These are phyloP conservation scores for Panzeria rudis DNA, from an alignment of 2,888 invertebrate genomes.

Conservation along the genomic window DNA sequence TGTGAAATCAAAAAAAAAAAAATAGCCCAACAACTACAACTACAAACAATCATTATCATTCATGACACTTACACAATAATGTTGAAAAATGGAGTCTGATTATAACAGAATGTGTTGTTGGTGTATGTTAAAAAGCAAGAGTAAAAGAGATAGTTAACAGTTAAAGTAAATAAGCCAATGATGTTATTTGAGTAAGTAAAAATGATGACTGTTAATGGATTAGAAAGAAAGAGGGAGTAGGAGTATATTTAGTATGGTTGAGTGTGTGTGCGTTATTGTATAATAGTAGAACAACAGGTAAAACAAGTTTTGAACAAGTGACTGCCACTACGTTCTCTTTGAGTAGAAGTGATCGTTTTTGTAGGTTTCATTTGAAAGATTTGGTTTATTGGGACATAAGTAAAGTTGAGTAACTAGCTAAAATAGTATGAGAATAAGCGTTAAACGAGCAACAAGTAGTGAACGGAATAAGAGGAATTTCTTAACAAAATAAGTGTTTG, in stretches of 20 bases:
- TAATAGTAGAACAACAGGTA: slow-evolving; percentile 51
- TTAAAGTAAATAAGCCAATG: slow-evolving; percentile 29
- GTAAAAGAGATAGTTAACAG: slow-evolving; percentile 42
- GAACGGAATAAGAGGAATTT: slow-evolving; percentile 32
- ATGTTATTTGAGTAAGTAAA: background rate
- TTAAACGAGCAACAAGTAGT: slow-evolving; percentile 51
- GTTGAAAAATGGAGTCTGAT: slow-evolving; percentile 58
- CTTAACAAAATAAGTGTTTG: background rate
- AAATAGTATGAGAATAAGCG: slow-evolving; percentile 61
- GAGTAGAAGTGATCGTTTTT: slow-evolving; percentile 55
- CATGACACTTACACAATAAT: slow-evolving; percentile 25
- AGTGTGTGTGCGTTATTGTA: background rate
- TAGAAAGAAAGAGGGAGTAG: slow-evolving; percentile 23
- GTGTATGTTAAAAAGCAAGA: background rate
- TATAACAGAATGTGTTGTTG: background rate
- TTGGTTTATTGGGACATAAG: slow-evolving; percentile 54
- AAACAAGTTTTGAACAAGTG: slow-evolving; percentile 44
- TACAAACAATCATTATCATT: slow-evolving; percentile 39
- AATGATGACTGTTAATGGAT: background rate
- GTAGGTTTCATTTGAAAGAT: slow-evolving; percentile 29
- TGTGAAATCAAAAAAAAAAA: slow-evolving; percentile 47
- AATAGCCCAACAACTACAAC: background rate
- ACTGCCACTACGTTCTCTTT: slow-evolving; percentile 3
- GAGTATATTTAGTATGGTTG: background rate
- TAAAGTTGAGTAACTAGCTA: background rate